A percentile compares a stretch with the other conserved stretches of the same genome.
These are phyloP conservation scores for Mesembrinibis cayennensis DNA, from an alignment of 2,113 vertebrate genomes.

Conservation along the genomic window DNA sequence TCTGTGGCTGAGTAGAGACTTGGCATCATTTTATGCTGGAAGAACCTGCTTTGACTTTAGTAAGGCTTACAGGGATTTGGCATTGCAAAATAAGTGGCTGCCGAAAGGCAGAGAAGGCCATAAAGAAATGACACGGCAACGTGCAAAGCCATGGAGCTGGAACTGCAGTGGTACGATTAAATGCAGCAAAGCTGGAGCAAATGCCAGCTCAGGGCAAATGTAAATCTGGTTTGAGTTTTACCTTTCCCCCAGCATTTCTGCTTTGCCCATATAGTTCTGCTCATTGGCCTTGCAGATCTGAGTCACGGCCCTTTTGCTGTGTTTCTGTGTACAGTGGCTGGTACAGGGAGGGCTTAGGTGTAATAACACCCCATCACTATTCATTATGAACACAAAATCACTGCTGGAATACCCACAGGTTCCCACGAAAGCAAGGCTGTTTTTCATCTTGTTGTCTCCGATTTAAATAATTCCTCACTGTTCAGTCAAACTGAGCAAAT, in stretches of 20 bases:
- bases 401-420: not conserved
- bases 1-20: not conserved
- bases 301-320: not conserved
- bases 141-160: not conserved
- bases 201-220: not conserved
- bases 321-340: not conserved
- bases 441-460: not conserved
- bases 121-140: not conserved
- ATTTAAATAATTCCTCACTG: not conserved
- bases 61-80: not conserved
- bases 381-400: not conserved
- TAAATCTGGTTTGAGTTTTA: not conserved
- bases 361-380: conserved; percentile 7
- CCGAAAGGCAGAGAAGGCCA: not conserved
- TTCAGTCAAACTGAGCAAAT: not conserved
- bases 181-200: not conserved
- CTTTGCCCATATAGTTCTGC: not conserved
- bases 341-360: not conserved
- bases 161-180: rapidly evolving
- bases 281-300: not conserved
- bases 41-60: not conserved
- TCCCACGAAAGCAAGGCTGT: not conserved
- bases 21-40: not conserved
- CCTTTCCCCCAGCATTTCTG: not conserved
- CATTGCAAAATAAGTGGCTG: not conserved